Evolutionary conservation across 2,888 invertebrate genomes (phyloP).

Genomic region (Leucoma salicis): DNA sequence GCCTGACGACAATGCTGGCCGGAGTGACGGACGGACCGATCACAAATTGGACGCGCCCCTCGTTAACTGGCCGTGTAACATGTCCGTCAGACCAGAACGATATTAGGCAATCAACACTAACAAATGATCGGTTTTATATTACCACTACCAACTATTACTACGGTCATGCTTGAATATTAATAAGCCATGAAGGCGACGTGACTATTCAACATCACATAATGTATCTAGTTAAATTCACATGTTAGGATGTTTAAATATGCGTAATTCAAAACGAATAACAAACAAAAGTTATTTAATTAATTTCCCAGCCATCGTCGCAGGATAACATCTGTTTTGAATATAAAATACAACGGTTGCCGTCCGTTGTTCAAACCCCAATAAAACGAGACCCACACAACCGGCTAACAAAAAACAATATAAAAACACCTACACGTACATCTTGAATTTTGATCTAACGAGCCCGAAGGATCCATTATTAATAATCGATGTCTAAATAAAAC

Average conservation of each 20-base stretch:
- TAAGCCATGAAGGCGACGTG: constrained; percentile 31
- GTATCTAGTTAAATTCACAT: constrained; percentile 46
- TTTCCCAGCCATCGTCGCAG: constrained; percentile 64
- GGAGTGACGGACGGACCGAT: constrained; percentile 28
- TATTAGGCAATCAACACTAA: constrained; percentile 42
- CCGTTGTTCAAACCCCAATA: constrained; percentile 66
- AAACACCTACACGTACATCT: constrained; percentile 71
- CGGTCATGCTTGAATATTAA: constrained; percentile 34
- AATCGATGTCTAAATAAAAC: constrained; percentile 79
- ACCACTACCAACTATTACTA: constrained; percentile 18
- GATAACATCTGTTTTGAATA: constrained; percentile 80
- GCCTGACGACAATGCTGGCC: constrained; percentile 39
- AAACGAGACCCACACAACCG: constrained; percentile 68
- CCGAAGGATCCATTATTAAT: constrained; percentile 77
- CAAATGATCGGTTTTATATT: constrained; percentile 34
- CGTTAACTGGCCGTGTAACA: constrained; percentile 35
- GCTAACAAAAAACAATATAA: constrained; percentile 63
- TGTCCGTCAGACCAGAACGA: constrained; percentile 40
- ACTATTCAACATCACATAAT: constrained; percentile 33
- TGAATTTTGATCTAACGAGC: constrained; percentile 75
- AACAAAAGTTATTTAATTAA: constrained; percentile 74
- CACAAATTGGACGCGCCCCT: constrained; percentile 47
- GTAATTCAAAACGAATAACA: constrained; percentile 68
- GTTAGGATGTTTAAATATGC: constrained; percentile 66
- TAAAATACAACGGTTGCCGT: constrained; percentile 66